phyloP scores from a whole-genome alignment of 2,888 invertebrate species.

The Dryocosmus kuriphilus region DNA sequence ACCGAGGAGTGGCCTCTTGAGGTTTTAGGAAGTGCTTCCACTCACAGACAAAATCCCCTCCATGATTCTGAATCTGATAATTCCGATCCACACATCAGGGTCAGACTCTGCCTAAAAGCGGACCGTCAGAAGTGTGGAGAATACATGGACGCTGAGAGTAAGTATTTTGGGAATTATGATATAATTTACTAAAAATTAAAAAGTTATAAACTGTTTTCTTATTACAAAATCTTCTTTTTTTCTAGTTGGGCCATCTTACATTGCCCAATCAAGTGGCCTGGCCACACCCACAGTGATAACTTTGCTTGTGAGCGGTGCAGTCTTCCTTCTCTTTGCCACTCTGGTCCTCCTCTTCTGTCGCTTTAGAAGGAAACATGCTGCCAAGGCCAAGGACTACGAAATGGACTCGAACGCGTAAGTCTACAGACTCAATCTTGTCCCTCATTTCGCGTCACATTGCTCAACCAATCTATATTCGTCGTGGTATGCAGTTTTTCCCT shows the following conservation, averaged over 20 bases:
- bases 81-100: conserved; percentile 84
- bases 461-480: conserved; percentile 37
- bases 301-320: conserved; percentile 88
- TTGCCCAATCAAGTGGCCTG: conserved; percentile 87
- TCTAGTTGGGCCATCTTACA: conserved; percentile 89
- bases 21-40: conserved; percentile 85
- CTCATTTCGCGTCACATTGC: conserved; percentile 23
- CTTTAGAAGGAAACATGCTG: conserved; percentile 90
- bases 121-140: conserved; percentile 91
- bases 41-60: conserved; percentile 85
- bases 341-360: conserved; percentile 91
- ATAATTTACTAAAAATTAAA: not conserved
- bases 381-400: conserved; percentile 92
- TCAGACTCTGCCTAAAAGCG: conserved; percentile 89
- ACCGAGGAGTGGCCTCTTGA: conserved; percentile 86
- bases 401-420: conserved; percentile 86
- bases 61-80: conserved; percentile 81
- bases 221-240: conserved; percentile 50
- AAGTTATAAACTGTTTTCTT: conserved; percentile 23
- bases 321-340: conserved; percentile 88
- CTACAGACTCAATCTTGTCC: conserved; percentile 46
- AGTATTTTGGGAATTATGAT: conserved; percentile 76
- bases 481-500: conserved; percentile 46
- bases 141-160: conserved; percentile 90
- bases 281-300: conserved; percentile 89